Base-by-base conservation (phyloP, 2,113 vertebrate genomes). In the Caranx ignobilis region DNA sequence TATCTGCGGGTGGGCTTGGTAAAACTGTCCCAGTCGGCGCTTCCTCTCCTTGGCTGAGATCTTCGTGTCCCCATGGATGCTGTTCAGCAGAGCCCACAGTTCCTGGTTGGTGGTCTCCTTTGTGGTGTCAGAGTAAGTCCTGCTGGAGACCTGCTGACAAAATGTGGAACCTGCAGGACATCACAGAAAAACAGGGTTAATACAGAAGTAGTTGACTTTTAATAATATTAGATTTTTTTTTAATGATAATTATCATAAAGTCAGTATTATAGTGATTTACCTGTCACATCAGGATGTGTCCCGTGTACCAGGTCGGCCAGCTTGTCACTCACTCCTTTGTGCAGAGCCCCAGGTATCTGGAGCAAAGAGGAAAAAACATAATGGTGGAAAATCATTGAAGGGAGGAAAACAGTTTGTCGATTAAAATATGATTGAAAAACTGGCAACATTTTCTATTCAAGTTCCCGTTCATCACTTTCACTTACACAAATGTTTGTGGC, bases 321-420 rank as follows among this genome's bases (percentile, higher is more conserved):
- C 68, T 97, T 98, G 62, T 97, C 93, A 87, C 97, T 99, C 89
- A 99, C 97, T 90, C 95, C 95, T 93, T 98, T 98, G 94, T 98
- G 97, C 81, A 99, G 89, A 0, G 94, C 92, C 26, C 95, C 97
- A 35, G 97, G 97, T 84, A 98, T 96, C 97, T 99, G 87, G 55
- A 50, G 26, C 41, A 83, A 3, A 74, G 9, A 34, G 45, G 15
- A 82, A 1, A 9, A 86, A 9, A 86, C 43, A 4, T 26, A 11
- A n/a, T 43, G 5, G 56, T 45, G 7, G 18, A 11, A 54, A 32
- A 70, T 48, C 0, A 55, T n/a, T 68, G 32, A 34, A 52, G 21
- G 13, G 3, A 35, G 73, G 47, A 48, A 47, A 45, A 57, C 3
- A 4, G 8, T 16, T 43, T 34, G 39, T 37, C 6, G 7, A 47